phyloP scores from a whole-genome alignment of 1,140 invertebrate genomes.

The Hyposmocoma kahamanoa region DNA sequence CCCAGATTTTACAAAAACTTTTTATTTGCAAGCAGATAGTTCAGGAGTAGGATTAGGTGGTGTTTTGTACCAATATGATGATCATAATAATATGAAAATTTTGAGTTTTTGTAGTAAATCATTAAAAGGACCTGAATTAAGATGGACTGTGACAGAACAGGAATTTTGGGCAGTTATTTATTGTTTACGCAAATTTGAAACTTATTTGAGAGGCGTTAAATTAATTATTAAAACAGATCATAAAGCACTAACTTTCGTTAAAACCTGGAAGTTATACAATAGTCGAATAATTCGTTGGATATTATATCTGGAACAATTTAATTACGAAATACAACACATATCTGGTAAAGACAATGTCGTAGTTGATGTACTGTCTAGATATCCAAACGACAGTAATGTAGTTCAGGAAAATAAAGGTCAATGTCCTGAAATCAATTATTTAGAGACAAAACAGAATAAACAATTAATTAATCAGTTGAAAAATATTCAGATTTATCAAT shows the following conservation, averaged over 20 bases:
- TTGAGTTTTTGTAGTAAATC: constrained; percentile 24
- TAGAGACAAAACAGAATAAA: constrained; percentile 9
- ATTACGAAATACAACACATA: constrained; percentile 47
- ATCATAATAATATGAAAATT: constrained; percentile 8
- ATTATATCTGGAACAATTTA: constrained; percentile 50
- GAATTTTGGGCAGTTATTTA: constrained; percentile 42
- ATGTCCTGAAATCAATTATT: constrained; percentile 11
- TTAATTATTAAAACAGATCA: constrained; percentile 64
- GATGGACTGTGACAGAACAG: constrained; percentile 37
- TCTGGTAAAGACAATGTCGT: constrained; percentile 28
- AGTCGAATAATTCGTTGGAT: constrained; percentile 56
- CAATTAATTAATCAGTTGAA: constrained; percentile 4
- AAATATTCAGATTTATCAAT: background rate
- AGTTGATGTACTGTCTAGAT: constrained; percentile 32
- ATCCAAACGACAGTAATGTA: constrained; percentile 16
- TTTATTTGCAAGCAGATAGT: constrained; percentile 36
- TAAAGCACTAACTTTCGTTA: constrained; percentile 53
- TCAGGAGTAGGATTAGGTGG: constrained; percentile 24
- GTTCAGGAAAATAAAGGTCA: constrained; percentile 15
- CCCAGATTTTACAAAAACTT: constrained; percentile 23
- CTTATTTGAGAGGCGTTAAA: constrained; percentile 21
- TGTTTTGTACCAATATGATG: constrained; percentile 23
- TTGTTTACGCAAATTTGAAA: constrained; percentile 35
- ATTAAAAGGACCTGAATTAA: constrained; percentile 18
- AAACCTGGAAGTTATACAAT: constrained; percentile 43